Conservation (phyloP, 2,888 invertebrate genomes). For the Drosophila leonis region DNA sequence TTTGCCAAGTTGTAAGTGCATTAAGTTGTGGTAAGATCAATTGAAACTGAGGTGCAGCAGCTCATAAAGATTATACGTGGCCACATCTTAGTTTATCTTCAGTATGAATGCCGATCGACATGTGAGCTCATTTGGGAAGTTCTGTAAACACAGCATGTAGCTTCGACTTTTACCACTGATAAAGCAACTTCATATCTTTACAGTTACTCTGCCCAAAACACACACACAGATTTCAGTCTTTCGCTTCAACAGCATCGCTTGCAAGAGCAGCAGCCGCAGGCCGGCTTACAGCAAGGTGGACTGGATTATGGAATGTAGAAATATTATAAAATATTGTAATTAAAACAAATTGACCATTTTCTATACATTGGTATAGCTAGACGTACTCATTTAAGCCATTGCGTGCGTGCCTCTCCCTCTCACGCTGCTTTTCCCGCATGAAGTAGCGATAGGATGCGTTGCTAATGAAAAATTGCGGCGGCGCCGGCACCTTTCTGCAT, state of each 20-base stretch:
- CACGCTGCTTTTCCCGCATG: neutral
- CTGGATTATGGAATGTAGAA: neutral
- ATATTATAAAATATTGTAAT: no score
- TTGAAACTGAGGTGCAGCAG: no score
- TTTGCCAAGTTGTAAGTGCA: no score
- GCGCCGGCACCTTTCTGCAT: constrained; percentile 1
- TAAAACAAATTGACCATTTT: no score
- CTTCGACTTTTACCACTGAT: no score
- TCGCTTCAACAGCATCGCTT: neutral
- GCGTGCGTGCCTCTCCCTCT: neutral
- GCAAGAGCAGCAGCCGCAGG: neutral
- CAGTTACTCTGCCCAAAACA: neutral
- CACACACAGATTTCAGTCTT: neutral
- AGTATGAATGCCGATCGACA: no score
- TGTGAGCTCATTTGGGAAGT: no score
- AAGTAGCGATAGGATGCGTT: neutral
- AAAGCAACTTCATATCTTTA: neutral
- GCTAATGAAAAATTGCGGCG: constrained; percentile 11
- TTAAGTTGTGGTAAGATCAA: no score
- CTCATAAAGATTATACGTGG: no score
- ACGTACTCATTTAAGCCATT: constrained; percentile 14
- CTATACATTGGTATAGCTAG: no score
- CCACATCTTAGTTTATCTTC: no score
- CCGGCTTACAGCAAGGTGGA: neutral
- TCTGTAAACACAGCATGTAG: no score